phyloP scores from a whole-genome alignment of 2,888 invertebrate species.

The Rhorus exstirpatorius region DNA sequence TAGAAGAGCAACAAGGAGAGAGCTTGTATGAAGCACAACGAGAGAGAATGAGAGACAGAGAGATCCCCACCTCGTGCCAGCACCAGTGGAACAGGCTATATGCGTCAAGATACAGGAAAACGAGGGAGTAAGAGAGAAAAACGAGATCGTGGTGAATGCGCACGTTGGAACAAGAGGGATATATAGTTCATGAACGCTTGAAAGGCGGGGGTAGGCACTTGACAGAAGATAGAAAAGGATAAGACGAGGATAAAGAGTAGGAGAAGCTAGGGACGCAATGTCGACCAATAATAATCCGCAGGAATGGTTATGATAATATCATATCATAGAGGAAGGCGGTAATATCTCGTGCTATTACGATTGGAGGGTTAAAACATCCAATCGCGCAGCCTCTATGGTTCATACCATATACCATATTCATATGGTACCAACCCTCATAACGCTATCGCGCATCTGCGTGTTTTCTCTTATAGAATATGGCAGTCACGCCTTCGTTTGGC shows the following conservation, averaged over 20 bases:
- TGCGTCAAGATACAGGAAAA: conserved; percentile 53
- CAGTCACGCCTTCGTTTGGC: conserved; percentile 65
- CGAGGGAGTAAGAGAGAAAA: conserved; percentile 66
- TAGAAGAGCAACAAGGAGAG: conserved; percentile 65
- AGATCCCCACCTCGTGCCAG: conserved; percentile 67
- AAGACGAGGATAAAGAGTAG: conserved; percentile 77
- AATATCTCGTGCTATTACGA: conserved; percentile 81
- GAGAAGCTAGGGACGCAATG: conserved; percentile 69
- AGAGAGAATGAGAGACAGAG: conserved; percentile 38
- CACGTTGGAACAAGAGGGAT: conserved; percentile 59
- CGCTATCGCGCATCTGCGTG: conserved; percentile 64
- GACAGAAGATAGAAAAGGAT: conserved; percentile 77
- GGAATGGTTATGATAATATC: conserved; percentile 85
- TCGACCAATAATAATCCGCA: conserved; percentile 85
- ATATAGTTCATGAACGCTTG: conserved; percentile 46
- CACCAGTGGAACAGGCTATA: conserved; percentile 63
- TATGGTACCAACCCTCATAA: conserved; percentile 68
- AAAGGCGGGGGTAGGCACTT: conserved; percentile 74
- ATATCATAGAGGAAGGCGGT: conserved; percentile 82
- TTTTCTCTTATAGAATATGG: conserved; percentile 40
- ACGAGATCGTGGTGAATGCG: conserved; percentile 64
- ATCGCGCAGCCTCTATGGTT: conserved; percentile 71
- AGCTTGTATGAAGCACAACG: conserved; percentile 31
- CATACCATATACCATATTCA: conserved; percentile 61
- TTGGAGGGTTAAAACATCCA: conserved; percentile 82